Evolutionary conservation across 2,888 invertebrate species (phyloP), one percentile per base, ranked within the genome.

Genomic region (Litoditis marina): DNA sequence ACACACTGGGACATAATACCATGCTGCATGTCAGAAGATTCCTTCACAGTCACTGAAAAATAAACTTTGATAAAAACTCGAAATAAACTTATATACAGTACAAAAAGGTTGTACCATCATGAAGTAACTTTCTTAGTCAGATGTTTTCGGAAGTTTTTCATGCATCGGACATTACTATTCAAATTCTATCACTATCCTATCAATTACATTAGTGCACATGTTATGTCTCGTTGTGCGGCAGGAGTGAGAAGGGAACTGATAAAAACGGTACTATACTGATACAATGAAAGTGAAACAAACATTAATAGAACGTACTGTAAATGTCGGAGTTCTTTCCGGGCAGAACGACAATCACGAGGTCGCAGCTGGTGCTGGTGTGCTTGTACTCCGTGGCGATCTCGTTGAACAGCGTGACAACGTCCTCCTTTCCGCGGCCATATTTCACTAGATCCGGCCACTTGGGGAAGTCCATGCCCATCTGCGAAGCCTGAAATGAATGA

Each of bases 1-100:
- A 85, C 77, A 65, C 84, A 84, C 70, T 85, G 84, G 16, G 85
- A 84, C 63, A 83, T 76, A 36, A 84, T 74, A 39, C 74, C 76
- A 61, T 49, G 49, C 28, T 67, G 62, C 67, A 77, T 75, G 65
- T 78, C 78, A 27, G 74, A 73, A 58, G 65, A 68, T 65, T 78
- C 75, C 65, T 78, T 78, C 28, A 74, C 70, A 7, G 74, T 71
- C 70, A 73, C 76, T 78, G 68, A 53, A 76, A 57, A 25, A n/a
- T n/a, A n/a, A n/a, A n/a, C n/a, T n/a, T n/a, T n/a, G n/a, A n/a
- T n/a, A n/a, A n/a, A n/a, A n/a, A n/a, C n/a, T n/a, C n/a, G n/a
- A n/a, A n/a, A n/a, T n/a, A n/a, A n/a, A n/a, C n/a, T n/a, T n/a
- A n/a, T n/a, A n/a, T n/a, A n/a, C n/a, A n/a, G n/a, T n/a, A n/a